Conservation (phyloP, 2,113 vertebrate genomes). For the Laticauda laticaudata region DNA sequence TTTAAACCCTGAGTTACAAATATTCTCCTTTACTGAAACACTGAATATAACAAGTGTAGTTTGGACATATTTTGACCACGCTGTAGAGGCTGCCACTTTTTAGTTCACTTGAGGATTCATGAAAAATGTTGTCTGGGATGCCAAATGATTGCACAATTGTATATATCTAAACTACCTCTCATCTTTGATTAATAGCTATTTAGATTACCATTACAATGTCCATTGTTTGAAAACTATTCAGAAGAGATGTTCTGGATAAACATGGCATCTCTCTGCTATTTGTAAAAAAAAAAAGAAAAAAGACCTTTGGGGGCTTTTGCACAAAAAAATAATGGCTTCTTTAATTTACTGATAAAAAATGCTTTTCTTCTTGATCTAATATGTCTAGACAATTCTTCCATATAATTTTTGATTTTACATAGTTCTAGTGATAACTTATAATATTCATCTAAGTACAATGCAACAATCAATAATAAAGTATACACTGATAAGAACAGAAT, state of each 20-base stretch:
- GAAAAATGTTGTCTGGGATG: not conserved
- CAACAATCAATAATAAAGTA: not conserved
- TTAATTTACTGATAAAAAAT: not conserved
- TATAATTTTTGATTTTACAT: not conserved
- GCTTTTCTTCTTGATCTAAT: not conserved
- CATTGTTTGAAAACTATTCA: not conserved
- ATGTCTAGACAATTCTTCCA: not conserved
- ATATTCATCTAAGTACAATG: not conserved
- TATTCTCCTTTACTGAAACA: not conserved
- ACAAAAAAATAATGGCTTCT: not conserved
- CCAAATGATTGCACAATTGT: not conserved
- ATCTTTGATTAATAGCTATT: not conserved
- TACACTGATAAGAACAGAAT: not conserved
- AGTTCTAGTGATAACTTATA: not conserved
- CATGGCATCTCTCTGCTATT: not conserved
- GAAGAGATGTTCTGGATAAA: not conserved
- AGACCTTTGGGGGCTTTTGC: not conserved
- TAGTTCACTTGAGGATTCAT: not conserved
- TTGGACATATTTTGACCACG: not conserved
- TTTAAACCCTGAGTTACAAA: not conserved
- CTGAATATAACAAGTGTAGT: not conserved
- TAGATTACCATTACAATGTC: not conserved
- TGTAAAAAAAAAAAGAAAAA: not conserved
- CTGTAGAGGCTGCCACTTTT: not conserved
- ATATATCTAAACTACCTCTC: not conserved